phyloP scores from a whole-genome alignment of 1,140 invertebrate genomes.

The Calliphora vicina region DNA sequence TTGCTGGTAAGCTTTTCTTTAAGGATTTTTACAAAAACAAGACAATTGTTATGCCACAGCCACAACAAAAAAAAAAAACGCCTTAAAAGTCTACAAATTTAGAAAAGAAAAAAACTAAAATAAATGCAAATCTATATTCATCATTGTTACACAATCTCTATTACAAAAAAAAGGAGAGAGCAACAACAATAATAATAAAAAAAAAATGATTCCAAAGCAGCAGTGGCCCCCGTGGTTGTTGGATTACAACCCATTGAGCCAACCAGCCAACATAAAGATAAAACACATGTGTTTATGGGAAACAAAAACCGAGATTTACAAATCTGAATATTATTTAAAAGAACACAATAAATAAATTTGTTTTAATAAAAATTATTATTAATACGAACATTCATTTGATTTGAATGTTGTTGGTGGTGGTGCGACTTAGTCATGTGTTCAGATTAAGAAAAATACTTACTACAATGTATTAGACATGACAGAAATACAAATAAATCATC shows the following conservation, averaged over 20 bases:
- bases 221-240: conserved; percentile 11
- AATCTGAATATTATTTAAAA: background rate
- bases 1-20: background rate
- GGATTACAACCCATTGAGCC: conserved; percentile 23
- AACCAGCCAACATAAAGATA: background rate
- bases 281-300: conserved; percentile 27
- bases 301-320: background rate
- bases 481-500: background rate
- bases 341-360: background rate
- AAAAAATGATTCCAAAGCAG: no score
- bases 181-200: background rate
- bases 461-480: background rate
- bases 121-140: conserved; percentile 26
- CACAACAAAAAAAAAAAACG: conserved; percentile 8
- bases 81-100: conserved; percentile 11
- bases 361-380: background rate
- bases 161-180: background rate
- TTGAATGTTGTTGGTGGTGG: background rate
- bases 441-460: background rate
- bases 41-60: no score
- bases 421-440: no score
- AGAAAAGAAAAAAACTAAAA: background rate
- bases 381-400: background rate
- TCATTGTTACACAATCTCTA: conserved; percentile 24
- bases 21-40: background rate